Evolutionary conservation across 2,113 vertebrate genomes (phyloP).

Genomic region (Abramis brama): DNA sequence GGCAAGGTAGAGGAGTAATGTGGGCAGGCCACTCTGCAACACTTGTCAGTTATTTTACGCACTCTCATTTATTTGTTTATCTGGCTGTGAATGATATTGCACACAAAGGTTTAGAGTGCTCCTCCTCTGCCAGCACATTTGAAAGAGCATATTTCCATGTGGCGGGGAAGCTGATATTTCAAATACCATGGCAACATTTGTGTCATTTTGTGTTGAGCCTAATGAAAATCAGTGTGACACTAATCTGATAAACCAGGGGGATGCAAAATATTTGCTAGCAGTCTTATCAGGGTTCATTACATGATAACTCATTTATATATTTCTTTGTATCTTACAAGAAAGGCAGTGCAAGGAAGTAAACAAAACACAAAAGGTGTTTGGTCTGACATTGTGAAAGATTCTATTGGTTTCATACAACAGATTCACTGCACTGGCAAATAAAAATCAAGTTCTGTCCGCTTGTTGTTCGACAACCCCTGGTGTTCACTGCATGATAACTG

Average conservation of each 20-base stretch:
- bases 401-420: background rate
- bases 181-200: conserved; percentile 13
- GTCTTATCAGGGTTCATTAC: background rate
- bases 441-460: background rate
- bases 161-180: background rate
- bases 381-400: background rate
- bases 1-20: background rate
- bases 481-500: conserved; percentile 9
- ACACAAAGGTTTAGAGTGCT: background rate
- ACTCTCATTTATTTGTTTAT: background rate
- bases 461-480: background rate
- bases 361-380: conserved; percentile 11
- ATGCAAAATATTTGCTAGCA: background rate
- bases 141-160: conserved; percentile 26
- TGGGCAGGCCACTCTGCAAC: background rate
- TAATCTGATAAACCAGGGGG: conserved; percentile 20
- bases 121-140: background rate
- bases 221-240: conserved; percentile 16
- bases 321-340: background rate
- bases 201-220: conserved; percentile 14
- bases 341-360: background rate
- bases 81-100: background rate
- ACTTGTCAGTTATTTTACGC: background rate
- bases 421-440: background rate
- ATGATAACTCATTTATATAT: background rate